Percentiles rank a stretch among this genome's conserved stretches.
These are phyloP conservation scores for Drosophila greeni DNA, from an alignment of 2,888 invertebrate genomes.

Conservation along the genomic window DNA sequence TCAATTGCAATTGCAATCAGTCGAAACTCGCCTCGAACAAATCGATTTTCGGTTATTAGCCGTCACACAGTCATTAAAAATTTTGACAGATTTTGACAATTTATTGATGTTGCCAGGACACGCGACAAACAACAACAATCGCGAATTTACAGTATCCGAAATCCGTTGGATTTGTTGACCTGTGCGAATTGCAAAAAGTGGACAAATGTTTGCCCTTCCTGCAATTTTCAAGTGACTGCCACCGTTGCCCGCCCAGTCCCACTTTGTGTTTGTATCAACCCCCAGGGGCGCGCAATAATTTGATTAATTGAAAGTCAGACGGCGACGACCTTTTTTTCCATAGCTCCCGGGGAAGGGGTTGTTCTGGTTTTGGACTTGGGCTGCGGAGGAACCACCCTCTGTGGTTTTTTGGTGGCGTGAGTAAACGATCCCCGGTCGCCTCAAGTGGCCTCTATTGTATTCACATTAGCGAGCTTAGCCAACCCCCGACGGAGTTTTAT, in stretches of 20 bases:
- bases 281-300: constrained; percentile 60
- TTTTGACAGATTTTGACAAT: constrained; percentile 71
- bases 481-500: constrained; percentile 46
- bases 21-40: constrained; percentile 40
- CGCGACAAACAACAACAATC: constrained; percentile 66
- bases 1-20: constrained; percentile 46
- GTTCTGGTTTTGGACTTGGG: constrained; percentile 29
- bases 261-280: constrained; percentile 23
- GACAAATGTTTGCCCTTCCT: constrained; percentile 65
- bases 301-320: constrained; percentile 72
- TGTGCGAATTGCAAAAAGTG: constrained; percentile 69
- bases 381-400: constrained; percentile 4
- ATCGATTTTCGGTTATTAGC: constrained; percentile 68
- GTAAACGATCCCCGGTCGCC: constrained; percentile 25
- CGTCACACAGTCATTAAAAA: constrained; percentile 73
- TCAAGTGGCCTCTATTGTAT: constrained; percentile 71
- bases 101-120: constrained; percentile 64
- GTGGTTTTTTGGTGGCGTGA: constrained; percentile 54
- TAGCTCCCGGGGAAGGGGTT: constrained; percentile 20
- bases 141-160: constrained; percentile 19
- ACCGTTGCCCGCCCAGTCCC: constrained; percentile 20
- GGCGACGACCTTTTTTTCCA: constrained; percentile 54
- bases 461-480: constrained; percentile 67
- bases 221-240: constrained; percentile 46
- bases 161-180: constrained; percentile 52